Percentiles rank a stretch among this genome's conserved stretches.
phyloP scores from a whole-genome alignment of 2,888 invertebrate genomes.

The Lepidocyrtinus sp. region DNA sequence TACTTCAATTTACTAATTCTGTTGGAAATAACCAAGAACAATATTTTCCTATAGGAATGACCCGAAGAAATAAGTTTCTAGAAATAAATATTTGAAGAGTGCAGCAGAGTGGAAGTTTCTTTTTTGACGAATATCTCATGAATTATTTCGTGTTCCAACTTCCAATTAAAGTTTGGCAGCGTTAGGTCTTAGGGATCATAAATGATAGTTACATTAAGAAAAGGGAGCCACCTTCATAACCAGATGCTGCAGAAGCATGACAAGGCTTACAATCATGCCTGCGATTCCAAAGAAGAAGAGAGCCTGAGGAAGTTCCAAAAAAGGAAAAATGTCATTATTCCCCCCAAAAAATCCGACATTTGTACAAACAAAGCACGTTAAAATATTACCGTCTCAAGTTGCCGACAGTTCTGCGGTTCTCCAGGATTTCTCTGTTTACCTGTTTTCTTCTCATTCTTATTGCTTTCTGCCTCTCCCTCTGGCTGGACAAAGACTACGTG shows the following conservation, averaged over 20 bases:
- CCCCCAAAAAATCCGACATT: background rate
- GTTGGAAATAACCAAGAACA: background rate
- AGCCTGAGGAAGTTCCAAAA: conserved; percentile 27
- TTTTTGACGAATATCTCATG: background rate
- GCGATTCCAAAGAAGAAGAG: conserved; percentile 55
- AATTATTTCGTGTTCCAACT: background rate
- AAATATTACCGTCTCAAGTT: conserved; percentile 40
- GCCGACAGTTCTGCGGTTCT: conserved; percentile 31
- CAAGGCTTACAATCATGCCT: conserved; percentile 47
- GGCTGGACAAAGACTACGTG: conserved; percentile 26
- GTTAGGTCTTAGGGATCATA: too few species aligned
- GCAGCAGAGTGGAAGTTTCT: too few species aligned
- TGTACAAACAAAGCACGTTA: background rate
- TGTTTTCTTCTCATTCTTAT: background rate
- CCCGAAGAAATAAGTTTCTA: background rate
- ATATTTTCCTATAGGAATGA: background rate
- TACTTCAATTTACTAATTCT: background rate
- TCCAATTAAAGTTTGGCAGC: background rate
- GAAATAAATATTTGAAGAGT: background rate
- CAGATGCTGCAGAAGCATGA: conserved; percentile 46
- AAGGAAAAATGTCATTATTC: background rate
- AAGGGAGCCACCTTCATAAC: background rate
- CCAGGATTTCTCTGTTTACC: background rate
- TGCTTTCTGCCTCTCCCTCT: background rate
- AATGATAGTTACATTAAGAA: background rate